Evolutionary conservation across 2,797 vertebrate genomes (phyloP), one percentile per base, ranked within the genome.

Genomic region (Aeoliscus strigatus): DNA sequence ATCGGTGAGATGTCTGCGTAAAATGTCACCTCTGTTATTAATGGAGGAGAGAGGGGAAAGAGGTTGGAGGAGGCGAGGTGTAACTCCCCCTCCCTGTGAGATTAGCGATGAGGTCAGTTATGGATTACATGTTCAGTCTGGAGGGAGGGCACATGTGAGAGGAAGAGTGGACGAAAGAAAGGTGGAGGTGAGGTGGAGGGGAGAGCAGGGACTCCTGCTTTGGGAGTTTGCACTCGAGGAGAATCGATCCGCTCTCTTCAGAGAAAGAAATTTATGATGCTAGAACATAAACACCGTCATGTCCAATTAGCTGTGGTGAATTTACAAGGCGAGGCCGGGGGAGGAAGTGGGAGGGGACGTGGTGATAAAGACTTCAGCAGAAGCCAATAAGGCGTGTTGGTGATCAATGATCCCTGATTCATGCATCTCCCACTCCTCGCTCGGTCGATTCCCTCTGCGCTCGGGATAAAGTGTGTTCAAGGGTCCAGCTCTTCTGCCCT

Each of bases 201-300:
- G 35, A 47, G 36, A 44, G 66, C 70, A 74, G 55, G 79, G 57
- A 67, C 63, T 51, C n/a, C 51, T 21, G 51, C 73, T 43, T 60
- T 39, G 39, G 69, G 55, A 67, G 69, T 59, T 46, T 73, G 72
- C 70, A 43, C 83, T 86, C 47, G 29, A 79, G 78, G 73, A 83
- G 85, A 86, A 87, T 86, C 79, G 69, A 88, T 88, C 77, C 52
- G 54, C 68, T 78, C 45, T 81, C 73, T 77, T 86, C 77, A 80
- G 77, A 77, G 77, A 80, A 73, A 75, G 80, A 82, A 85, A 87
- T 86, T 83, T 87, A 85, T 87, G 86, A 88, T 81, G 80, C 81
- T 61, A 66, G 74, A 79, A 82, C 85, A 85, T 86, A 86, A 86
- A 84, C 63, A 70, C 80, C 81, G 86, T 86, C 85, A 83, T 81